phyloP scores from a whole-genome alignment of 2,888 invertebrate genomes.

The Unio pictorum region DNA sequence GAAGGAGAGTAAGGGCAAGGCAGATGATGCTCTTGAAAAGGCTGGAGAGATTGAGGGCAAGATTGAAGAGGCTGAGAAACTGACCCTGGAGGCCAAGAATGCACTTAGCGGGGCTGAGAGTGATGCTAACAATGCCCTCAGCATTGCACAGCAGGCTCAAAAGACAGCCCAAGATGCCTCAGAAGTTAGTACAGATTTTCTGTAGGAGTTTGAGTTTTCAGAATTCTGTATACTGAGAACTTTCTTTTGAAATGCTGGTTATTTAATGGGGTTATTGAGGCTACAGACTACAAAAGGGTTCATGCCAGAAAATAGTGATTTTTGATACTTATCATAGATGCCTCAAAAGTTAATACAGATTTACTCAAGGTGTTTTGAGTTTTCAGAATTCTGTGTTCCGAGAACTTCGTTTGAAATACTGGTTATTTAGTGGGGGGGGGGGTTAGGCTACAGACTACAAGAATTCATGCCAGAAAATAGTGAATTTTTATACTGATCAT shows the following conservation, averaged over 20 bases:
- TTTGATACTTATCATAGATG: constrained; percentile 72
- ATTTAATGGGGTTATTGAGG: too few relatives aligned
- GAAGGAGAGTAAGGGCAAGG: constrained; percentile 85
- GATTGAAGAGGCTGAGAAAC: constrained; percentile 81
- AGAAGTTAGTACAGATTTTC: constrained; percentile 72
- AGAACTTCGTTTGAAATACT: neutral
- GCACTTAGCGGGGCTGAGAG: constrained; percentile 84
- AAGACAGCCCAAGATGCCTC: constrained; percentile 86
- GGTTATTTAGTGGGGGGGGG: too few relatives aligned
- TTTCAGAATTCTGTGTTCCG: neutral
- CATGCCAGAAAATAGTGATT: too few relatives aligned
- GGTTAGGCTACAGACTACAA: too few relatives aligned
- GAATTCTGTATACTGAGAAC: neutral
- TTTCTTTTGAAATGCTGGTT: too few relatives aligned
- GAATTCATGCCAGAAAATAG: too few relatives aligned
- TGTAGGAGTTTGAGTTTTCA: too few relatives aligned
- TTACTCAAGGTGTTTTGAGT: neutral
- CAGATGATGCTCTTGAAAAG: constrained; percentile 82
- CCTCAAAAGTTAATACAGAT: constrained; percentile 77
- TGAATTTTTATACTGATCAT: neutral
- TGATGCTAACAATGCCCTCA: constrained; percentile 83
- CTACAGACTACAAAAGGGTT: too few relatives aligned
- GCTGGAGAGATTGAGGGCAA: constrained; percentile 83
- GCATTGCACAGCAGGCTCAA: constrained; percentile 84
- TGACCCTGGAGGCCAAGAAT: constrained; percentile 81